Evolutionary conservation across 2,113 vertebrate genomes (phyloP), one percentile per base, ranked within the genome.

Genomic region (Seriola dumerili): DNA sequence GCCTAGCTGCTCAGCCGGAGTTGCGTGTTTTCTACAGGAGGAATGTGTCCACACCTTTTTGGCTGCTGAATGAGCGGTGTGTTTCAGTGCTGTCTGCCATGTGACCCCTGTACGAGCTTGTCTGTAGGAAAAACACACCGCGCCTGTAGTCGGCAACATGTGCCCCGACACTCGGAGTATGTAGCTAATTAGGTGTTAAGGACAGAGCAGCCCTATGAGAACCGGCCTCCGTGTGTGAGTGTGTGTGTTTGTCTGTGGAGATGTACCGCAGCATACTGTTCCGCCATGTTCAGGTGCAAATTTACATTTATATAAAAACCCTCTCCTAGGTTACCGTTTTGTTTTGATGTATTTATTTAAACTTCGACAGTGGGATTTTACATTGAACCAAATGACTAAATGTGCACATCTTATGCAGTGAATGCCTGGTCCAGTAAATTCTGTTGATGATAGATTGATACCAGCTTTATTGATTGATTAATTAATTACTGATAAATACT

Each of bases 1-100:
- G 66, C 36, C 5, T 1, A n/a, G 74, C 55, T 59, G 75, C 54
- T 64, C 55, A 70, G 57, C 58, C 48, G 3, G 70, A 76, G 74
- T 82, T 61, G 54, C 58, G 12, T 66, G 72, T 88, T 90, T 85
- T 72, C 70, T 38, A 3, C 3, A 17, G 21, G 32, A 32, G 70
- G 62, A 80, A 78, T 72, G 70, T 61, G 52, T 79, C 86, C 80
- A 84, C 81, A 82, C 85, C 88, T 88, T 78, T 67, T 19, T 23
- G 54, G 55, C 72, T 78, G 48, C 58, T 92, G 83, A 93, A 92
- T 84, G 85, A 81, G 70, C 21, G 4, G 81, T 86, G 85, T 93
- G 89, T 92, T 70, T 32, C 3, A 73, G 59, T 48, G 57, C 58
- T 23, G 46, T 71, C 19, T 36, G 44, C 58, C 86, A 85, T 87